Base-by-base conservation (phyloP, 2,797 vertebrate species). In the Enteromius mattozi region DNA sequence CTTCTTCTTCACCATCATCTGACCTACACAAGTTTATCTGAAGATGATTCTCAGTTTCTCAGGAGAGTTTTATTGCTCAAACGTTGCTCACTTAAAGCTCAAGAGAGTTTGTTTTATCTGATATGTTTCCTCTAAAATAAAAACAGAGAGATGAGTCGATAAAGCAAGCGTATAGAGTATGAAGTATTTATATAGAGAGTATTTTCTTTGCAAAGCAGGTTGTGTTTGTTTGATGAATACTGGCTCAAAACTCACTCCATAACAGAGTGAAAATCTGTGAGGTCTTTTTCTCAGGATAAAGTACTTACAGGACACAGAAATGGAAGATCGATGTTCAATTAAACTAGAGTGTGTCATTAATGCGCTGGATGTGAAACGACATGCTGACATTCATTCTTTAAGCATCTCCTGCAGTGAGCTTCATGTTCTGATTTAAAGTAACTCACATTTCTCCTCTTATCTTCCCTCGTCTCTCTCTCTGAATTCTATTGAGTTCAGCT, bases 391-490 rank as follows among this genome's bases (percentile, higher is more conserved):
- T 91, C 66, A 90, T 89, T 85, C 91, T 93, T 93, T 91, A 93
- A 93, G 91, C 24, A 6, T 27, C 21, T 21, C 19, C 51, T 21
- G 2, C 19, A 21, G 19, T 40, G 37, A 40, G 37, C 7, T 54
- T 89, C 93, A 92, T 87, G 82, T 83, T 84, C 82, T 89, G 88
- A 85, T 92, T 92, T 93, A 93, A 92, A 6, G 16, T 6, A 89
- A 79, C 89, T 86, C 69, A 77, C 77, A 88, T 88, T 89, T 87
- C 86, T 81, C 84, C 71, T 88, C 87, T 90, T 82, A 85, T 63
- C 86, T 86, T 88, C 88, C 88, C 91, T 86, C 86, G 6, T 42
- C 83, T 86, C 87, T 87, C 89, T 37, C 37, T 37, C 6, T 45
- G n/a, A 47, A 9, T 27, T 71, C 68, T 45, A 4, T 71, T 9